phyloP scores from a whole-genome alignment of 2,888 invertebrate genomes.

The Dicyrtomina minuta region DNA sequence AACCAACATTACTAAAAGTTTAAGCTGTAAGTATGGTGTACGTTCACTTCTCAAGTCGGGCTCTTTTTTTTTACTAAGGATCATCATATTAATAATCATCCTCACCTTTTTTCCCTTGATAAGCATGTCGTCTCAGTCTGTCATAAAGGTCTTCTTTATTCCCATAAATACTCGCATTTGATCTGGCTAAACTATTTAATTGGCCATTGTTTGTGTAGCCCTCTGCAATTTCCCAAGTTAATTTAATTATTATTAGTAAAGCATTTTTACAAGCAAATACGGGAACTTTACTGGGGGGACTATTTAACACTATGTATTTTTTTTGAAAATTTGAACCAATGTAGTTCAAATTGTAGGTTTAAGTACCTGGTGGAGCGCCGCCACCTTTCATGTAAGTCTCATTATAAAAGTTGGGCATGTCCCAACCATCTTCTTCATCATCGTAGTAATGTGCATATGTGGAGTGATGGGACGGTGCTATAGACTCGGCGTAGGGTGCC shows the following conservation, averaged over 20 bases:
- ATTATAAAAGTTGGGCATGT: conserved; percentile 96
- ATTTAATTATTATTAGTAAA: too few species aligned
- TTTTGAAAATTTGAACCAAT: too few species aligned
- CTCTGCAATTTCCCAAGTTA: conserved; percentile 57
- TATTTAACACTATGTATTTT: too few species aligned
- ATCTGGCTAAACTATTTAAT: conserved; percentile 89
- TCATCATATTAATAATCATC: conserved; percentile 17
- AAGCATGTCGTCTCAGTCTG: conserved; percentile 91
- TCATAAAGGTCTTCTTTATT: conserved; percentile 95
- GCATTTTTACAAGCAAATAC: too few species aligned
- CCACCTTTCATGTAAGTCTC: conserved; percentile 91
- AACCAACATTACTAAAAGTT: too few species aligned
- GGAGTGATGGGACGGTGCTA: conserved; percentile 91
- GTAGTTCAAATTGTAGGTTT: too few species aligned
- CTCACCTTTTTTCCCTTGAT: conserved; percentile 90
- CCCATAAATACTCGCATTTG: conserved; percentile 90
- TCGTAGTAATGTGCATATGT: conserved; percentile 95
- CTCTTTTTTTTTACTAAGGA: too few species aligned
- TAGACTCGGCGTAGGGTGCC: conserved; percentile 93
- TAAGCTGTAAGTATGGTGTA: too few species aligned
- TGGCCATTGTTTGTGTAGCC: conserved; percentile 78
- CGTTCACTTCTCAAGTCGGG: too few species aligned
- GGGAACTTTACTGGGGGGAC: too few species aligned
- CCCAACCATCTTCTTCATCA: conserved; percentile 95
- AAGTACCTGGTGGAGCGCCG: background rate